Evolutionary conservation across 2,113 vertebrate species (phyloP).

Genomic region (Thomomys bottae): DNA sequence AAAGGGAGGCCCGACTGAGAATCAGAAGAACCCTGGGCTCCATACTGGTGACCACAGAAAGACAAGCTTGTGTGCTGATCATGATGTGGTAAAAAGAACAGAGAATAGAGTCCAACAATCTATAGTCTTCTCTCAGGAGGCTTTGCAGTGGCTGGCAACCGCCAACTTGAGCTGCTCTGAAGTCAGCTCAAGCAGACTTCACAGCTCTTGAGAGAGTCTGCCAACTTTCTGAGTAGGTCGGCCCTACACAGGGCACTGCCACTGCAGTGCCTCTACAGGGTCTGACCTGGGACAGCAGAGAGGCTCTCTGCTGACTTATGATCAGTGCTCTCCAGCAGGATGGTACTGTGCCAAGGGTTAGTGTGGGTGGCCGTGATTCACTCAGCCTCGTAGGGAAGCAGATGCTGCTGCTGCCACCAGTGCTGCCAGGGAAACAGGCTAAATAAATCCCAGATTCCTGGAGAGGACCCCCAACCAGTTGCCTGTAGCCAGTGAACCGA

Average conservation of each 20-base stretch:
- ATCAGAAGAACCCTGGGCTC: not conserved
- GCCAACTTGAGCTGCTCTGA: not conserved
- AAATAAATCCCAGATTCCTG: constrained; percentile 53
- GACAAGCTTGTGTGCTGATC: not conserved
- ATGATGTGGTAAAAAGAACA: not conserved
- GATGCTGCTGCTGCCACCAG: constrained; percentile 56
- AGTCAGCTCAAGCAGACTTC: not conserved
- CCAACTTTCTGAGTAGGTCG: not conserved
- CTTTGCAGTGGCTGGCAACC: not conserved
- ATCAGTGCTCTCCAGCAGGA: not conserved
- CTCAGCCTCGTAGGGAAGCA: constrained; percentile 61
- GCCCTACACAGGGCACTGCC: not conserved
- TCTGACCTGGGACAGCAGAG: not conserved
- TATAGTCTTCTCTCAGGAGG: not conserved
- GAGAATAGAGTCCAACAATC: not conserved
- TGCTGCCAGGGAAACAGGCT: constrained; percentile 71
- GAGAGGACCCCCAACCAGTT: constrained; percentile 50
- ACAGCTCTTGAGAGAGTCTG: not conserved
- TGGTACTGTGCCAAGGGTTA: constrained; percentile 41
- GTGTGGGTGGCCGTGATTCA: constrained; percentile 72
- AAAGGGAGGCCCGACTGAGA: not conserved
- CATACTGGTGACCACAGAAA: not conserved
- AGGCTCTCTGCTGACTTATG: not conserved
- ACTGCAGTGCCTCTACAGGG: not conserved
- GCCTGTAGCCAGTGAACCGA: constrained; percentile 7